Evolutionary conservation across 2,797 vertebrate genomes (phyloP).

Genomic region (Hypotaenidia okinawae): DNA sequence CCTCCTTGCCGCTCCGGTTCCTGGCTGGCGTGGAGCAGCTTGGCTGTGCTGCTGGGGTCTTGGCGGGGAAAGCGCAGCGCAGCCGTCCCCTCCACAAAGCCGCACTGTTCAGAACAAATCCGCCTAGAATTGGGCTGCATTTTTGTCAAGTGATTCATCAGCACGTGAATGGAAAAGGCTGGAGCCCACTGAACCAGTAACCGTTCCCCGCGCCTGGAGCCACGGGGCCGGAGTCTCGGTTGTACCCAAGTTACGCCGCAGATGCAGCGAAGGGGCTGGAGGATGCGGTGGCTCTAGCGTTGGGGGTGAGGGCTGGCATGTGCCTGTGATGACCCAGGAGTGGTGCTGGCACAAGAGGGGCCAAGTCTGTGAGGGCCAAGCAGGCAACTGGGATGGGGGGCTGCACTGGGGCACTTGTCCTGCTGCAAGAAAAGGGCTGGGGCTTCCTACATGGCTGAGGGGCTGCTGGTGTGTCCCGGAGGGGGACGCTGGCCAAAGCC

Average conservation of each 20-base stretch:
- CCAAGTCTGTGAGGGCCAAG: rapidly evolving
- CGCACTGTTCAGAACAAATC: conserved; percentile 79
- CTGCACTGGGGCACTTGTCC: neutral
- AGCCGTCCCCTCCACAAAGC: conserved; percentile 79
- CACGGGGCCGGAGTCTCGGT: neutral
- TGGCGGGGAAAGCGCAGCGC: conserved; percentile 74
- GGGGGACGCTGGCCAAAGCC: neutral
- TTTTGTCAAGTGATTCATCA: conserved; percentile 84
- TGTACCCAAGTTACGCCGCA: neutral
- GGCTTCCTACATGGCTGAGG: neutral
- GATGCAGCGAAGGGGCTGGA: rapidly evolving
- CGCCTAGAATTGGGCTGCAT: conserved; percentile 75
- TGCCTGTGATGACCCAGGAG: neutral
- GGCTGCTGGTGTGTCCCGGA: neutral
- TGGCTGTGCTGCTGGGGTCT: conserved; percentile 60
- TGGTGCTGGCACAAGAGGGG: neutral
- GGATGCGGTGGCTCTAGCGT: rapidly evolving
- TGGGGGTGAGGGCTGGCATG: neutral
- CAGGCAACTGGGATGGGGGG: rapidly evolving
- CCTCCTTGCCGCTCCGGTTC: neutral
- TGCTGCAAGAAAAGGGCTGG: neutral
- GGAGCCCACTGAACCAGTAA: conserved; percentile 63
- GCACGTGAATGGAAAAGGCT: conserved; percentile 80
- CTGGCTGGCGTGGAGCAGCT: conserved; percentile 46
- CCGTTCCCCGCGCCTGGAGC: neutral